Base-by-base conservation (phyloP, 2,888 invertebrate species). In the Anoplius nigerrimus region DNA sequence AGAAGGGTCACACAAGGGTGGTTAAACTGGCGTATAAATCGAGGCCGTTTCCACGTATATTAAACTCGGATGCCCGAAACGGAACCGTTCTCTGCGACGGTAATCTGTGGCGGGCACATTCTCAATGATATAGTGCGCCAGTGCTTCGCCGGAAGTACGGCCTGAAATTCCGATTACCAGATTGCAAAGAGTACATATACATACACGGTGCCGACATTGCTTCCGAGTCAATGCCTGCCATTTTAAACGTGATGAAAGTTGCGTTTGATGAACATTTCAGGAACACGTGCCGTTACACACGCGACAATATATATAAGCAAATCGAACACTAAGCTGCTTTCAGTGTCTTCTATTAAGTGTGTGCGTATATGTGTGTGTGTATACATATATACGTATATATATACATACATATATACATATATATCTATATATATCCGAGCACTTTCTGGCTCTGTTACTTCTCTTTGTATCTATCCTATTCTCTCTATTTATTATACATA, bases 311-410 rank as follows among this genome's bases (percentile, higher is more conserved):
- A 72, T 76, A 74, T 75, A 84, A 84, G 86, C 87, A 85, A n/a
- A 87, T 83, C 68, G 68, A 87, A 87, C 86, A 87, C 87, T 79
- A 86, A 84, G 87, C 87, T 87, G 88, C 88, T 88, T 88, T 88
- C 86, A 86, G 71, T 88, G 88, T 88, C 79, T 85, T 87, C 83
- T 86, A 82, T 84, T 85, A 84, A 84, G 65, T 75, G 74, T 77
- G 65, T 63, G 59, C 59, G 63, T 20, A 66, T 55, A 66, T 48
- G 68, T 56, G 65, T 62, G 64, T 68, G 58, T 54, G 56, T 70
- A 62, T 51, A 67, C 61, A 68, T 63, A 67, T 66, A 72, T 66
- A 81, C 76, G 77, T 78, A 70, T 76, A 76, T 69, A 68, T 67
- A 72, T 70, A 62, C 58, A 63, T 59, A 51, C 62, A 62, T 24